Evolutionary conservation across 92 coral and sea anemone genomes (phyloP).

Genomic region (Pocillopora meandrina): DNA sequence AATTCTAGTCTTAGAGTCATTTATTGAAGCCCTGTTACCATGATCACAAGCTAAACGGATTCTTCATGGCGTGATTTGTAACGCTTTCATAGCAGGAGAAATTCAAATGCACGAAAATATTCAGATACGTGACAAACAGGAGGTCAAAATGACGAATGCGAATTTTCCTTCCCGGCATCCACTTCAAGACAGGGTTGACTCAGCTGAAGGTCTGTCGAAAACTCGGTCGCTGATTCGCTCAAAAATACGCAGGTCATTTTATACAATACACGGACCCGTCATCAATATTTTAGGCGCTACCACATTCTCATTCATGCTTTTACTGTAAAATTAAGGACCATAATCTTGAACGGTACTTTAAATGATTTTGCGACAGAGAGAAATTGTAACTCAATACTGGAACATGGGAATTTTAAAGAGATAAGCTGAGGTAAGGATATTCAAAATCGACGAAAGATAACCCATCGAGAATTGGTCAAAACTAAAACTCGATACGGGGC

Average conservation of each 20-base stretch:
- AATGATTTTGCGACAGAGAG: neutral
- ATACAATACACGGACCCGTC: constrained; percentile 12
- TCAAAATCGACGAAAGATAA: constrained; percentile 1
- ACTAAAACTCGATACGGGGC: constrained; percentile 6
- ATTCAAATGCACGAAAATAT: neutral
- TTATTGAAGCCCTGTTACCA: neutral
- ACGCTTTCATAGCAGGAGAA: neutral
- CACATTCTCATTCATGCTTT: neutral
- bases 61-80: neutral
- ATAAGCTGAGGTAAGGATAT: constrained; percentile 9
- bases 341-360: neutral
- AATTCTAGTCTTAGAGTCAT: neutral
- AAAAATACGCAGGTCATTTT: constrained; percentile 30
- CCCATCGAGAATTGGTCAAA: neutral
- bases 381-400: neutral
- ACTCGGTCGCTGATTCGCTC: constrained; percentile 25
- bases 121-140: neutral
- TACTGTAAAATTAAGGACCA: neutral
- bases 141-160: neutral
- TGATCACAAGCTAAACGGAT: neutral
- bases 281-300: constrained; percentile 36
- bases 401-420: neutral
- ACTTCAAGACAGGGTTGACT: constrained; percentile 7
- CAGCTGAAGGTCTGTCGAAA: constrained; percentile 9
- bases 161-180: constrained; percentile 9